Percentiles rank a stretch among this genome's conserved stretches.
Conservation (phyloP, 2,113 vertebrate species). For the Lamprotornis superbus region DNA sequence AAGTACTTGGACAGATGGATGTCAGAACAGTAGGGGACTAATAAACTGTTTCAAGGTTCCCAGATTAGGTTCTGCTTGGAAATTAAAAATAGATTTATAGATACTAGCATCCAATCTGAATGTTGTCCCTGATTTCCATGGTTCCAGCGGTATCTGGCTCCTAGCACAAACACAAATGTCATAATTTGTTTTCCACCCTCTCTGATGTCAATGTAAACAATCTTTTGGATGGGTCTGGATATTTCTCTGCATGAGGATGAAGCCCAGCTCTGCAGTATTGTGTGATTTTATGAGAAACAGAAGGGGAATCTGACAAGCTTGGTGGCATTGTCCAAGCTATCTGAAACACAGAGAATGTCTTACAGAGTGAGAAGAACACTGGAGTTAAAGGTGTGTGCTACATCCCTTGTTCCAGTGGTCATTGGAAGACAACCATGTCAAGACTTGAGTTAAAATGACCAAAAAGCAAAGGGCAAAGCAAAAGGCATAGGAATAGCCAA, state of each 20-base stretch:
- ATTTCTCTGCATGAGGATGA: background rate
- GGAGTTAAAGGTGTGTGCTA: background rate
- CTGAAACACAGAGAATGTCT: background rate
- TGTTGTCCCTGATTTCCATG: slow-evolving; percentile 2
- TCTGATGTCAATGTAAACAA: slow-evolving; percentile 49
- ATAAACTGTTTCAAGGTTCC: slow-evolving; percentile 28
- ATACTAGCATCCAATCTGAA: background rate
- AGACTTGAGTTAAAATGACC: background rate
- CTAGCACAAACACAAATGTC: slow-evolving; percentile 20
- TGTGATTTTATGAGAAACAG: slow-evolving; percentile 30
- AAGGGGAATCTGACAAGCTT: slow-evolving; percentile 3
- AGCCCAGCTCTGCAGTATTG: background rate
- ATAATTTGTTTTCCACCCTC: slow-evolving; percentile 38
- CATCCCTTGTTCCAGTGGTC: background rate
- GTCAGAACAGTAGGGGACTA: slow-evolving; percentile 1
- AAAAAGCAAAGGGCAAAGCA: background rate
- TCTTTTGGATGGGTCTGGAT: slow-evolving; percentile 21
- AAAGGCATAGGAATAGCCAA: background rate
- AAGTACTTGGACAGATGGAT: background rate
- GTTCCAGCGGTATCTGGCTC: slow-evolving; percentile 25
- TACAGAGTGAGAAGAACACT: background rate
- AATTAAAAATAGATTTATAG: slow-evolving; percentile 34
- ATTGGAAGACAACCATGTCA: background rate
- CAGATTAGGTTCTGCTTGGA: slow-evolving; percentile 10
- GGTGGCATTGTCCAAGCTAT: background rate